Conservation (phyloP, 2,797 vertebrate species). For the Phataginus tetradactyla region DNA sequence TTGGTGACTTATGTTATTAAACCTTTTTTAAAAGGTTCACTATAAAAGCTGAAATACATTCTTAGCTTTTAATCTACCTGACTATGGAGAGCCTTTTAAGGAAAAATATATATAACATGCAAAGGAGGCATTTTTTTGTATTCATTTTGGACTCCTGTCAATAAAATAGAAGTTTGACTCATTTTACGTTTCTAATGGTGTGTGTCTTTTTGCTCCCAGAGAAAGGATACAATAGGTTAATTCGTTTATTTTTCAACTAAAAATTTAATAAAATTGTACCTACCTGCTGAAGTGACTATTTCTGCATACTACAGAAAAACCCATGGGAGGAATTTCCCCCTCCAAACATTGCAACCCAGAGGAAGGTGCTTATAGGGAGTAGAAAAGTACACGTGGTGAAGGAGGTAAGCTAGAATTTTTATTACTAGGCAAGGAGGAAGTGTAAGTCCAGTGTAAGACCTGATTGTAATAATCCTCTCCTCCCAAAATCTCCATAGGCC, state of each 20-base stretch:
- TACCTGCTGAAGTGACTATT: conserved; percentile 60
- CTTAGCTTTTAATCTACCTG: conserved; percentile 84
- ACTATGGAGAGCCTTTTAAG: conserved; percentile 83
- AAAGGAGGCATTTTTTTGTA: conserved; percentile 85
- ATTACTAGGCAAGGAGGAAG: conserved; percentile 60
- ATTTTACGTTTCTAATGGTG: conserved; percentile 85
- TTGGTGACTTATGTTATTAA: conserved; percentile 82
- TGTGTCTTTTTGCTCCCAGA: conserved; percentile 82
- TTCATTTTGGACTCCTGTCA: conserved; percentile 86
- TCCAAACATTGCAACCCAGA: conserved; percentile 22
- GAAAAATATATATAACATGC: conserved; percentile 80
- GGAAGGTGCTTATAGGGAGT: conserved; percentile 41
- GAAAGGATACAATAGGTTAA: conserved; percentile 66
- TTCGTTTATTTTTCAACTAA: conserved; percentile 72
- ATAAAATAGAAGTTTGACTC: conserved; percentile 88
- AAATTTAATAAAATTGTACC: conserved; percentile 65
- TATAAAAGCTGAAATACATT: conserved; percentile 82
- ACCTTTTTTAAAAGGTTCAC: conserved; percentile 83
- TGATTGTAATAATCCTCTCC: conserved; percentile 59
- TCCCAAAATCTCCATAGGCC: conserved; percentile 73
- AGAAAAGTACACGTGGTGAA: conserved; percentile 51
- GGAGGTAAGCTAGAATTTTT: conserved; percentile 69
- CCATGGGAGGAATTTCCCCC: not conserved
- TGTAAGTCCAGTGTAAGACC: conserved; percentile 46
- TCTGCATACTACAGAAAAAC: conserved; percentile 65